These are phyloP conservation scores for Vollenhovia emeryi DNA, from an alignment of 1,140 invertebrate genomes.

Conservation along the genomic window DNA sequence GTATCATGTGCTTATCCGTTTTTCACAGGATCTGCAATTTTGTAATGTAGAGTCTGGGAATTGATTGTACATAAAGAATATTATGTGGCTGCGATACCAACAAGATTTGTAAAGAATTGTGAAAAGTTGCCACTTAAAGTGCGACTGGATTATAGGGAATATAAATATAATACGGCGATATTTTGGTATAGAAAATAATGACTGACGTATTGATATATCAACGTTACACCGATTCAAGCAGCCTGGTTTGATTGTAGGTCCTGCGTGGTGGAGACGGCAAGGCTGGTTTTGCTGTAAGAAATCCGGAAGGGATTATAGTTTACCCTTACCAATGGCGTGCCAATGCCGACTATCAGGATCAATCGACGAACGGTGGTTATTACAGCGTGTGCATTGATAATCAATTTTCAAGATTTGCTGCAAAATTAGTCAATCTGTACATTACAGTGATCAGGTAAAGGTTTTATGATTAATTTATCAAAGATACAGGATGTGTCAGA, in stretches of 20 bases:
- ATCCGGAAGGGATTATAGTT: constrained; percentile 93
- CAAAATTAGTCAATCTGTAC: constrained; percentile 97
- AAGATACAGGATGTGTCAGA: neutral
- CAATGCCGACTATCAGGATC: constrained; percentile 95
- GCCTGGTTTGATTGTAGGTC: constrained; percentile 85
- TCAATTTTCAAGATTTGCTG: constrained; percentile 96
- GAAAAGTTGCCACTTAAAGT: neutral
- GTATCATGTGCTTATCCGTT: neutral
- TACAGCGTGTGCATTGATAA: constrained; percentile 98
- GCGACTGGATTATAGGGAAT: neutral
- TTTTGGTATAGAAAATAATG: neutral
- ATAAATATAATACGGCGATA: neutral
- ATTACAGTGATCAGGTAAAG: constrained; percentile 94
- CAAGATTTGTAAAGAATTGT: neutral
- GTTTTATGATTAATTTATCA: neutral
- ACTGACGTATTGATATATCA: neutral
- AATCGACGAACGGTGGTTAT: constrained; percentile 91
- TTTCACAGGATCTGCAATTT: neutral
- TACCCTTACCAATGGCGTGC: constrained; percentile 96
- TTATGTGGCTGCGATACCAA: neutral
- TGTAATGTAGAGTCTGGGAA: neutral
- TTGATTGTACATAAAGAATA: neutral
- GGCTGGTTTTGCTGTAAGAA: constrained; percentile 95
- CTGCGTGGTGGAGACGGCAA: constrained; percentile 96
- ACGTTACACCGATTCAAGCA: neutral